Conservation (phyloP, 1,140 invertebrate species). For the Pinna nobilis region DNA sequence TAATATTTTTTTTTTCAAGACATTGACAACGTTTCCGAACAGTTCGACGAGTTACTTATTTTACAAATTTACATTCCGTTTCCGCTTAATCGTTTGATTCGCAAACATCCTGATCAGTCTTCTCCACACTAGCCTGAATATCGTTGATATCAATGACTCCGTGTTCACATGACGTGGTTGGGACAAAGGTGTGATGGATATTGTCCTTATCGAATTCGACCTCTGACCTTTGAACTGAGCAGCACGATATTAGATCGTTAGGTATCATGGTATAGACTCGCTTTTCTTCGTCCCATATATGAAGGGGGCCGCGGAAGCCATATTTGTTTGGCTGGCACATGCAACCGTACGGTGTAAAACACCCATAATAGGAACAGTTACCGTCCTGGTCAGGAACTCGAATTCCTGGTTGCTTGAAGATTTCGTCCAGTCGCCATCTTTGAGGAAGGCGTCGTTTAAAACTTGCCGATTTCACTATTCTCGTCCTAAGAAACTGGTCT, state of each 20-base stretch:
- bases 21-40: too few species aligned
- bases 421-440: conserved; percentile 29
- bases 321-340: conserved; percentile 35
- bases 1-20: too few species aligned
- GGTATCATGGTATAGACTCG: conserved; percentile 1
- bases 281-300: conserved; percentile 21
- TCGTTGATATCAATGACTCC: neutral
- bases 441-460: conserved; percentile 7
- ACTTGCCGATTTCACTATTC: conserved; percentile 19
- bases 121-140: too few species aligned
- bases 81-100: neutral
- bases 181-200: neutral
- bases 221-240: neutral
- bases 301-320: conserved; percentile 36
- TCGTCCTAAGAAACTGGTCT: conserved; percentile 13
- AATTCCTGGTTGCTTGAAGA: conserved; percentile 40
- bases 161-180: neutral
- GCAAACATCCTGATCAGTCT: too few species aligned
- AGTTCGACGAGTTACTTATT: too few species aligned
- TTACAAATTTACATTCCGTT: too few species aligned
- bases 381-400: neutral
- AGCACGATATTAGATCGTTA: conserved; percentile 5
- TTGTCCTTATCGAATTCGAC: neutral
- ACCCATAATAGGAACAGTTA: conserved; percentile 31
- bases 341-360: conserved; percentile 42